Percentiles rank a stretch among this genome's conserved stretches.
These are phyloP conservation scores for Timema podura DNA, from an alignment of 2,888 invertebrate species.

Conservation along the genomic window DNA sequence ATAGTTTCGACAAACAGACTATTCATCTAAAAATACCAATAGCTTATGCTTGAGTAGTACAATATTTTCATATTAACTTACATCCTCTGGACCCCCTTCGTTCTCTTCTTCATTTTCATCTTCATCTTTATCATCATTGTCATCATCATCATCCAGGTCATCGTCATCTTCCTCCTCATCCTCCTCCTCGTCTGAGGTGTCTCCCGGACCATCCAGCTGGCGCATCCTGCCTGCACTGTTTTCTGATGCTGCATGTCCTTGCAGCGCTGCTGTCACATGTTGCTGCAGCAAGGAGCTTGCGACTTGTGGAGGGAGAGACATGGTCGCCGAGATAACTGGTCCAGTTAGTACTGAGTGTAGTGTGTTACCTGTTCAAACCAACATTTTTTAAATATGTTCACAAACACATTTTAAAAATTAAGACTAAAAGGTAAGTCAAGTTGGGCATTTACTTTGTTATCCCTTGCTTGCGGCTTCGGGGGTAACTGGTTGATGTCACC, in stretches of 20 bases:
- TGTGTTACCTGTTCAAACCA: constrained; percentile 48
- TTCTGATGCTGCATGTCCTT: constrained; percentile 39
- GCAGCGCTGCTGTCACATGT: constrained; percentile 78
- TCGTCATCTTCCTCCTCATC: constrained; percentile 74
- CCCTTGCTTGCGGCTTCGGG: no score
- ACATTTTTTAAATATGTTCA: constrained; percentile 15
- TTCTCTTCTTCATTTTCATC: constrained; percentile 51
- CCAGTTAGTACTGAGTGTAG: constrained; percentile 72
- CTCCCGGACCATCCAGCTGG: constrained; percentile 23
- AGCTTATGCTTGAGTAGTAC: no score
- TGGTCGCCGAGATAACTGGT: constrained; percentile 84
- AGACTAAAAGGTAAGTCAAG: not conserved
- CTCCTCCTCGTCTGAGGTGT: constrained; percentile 49
- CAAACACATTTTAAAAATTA: not conserved
- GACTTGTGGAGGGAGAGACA: constrained; percentile 76
- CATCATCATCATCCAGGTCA: constrained; percentile 65
- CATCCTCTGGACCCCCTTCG: constrained; percentile 48
- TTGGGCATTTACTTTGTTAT: not conserved
- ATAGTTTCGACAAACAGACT: not conserved
- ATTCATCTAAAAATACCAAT: not conserved
- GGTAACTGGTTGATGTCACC: no score
- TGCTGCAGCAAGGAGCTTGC: constrained; percentile 83
- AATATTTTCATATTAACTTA: constrained; percentile 28
- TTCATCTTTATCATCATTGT: constrained; percentile 56
- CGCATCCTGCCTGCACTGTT: constrained; percentile 15